A percentile compares a stretch with the other conserved stretches of the same genome.
Conservation (phyloP, 2,797 vertebrate genomes). For the Threskiornis aethiopicus region DNA sequence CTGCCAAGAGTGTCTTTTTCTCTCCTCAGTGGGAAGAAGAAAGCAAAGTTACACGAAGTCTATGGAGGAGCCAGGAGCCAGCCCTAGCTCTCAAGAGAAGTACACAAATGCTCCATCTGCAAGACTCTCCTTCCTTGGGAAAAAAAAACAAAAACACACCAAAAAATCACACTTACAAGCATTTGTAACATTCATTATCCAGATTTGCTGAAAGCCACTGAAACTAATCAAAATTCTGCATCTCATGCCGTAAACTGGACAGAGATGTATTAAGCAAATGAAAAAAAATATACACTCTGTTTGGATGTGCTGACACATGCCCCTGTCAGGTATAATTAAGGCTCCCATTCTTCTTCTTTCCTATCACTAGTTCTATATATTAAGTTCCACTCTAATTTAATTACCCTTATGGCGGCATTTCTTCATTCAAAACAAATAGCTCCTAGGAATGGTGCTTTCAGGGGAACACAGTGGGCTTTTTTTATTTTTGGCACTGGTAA, state of each 20-base stretch:
- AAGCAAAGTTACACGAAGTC: background rate
- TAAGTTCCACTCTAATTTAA: conserved; percentile 7
- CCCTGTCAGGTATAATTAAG: background rate
- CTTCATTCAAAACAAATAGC: background rate
- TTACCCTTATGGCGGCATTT: background rate
- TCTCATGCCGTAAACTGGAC: background rate
- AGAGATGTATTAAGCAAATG: background rate
- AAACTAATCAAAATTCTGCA: background rate
- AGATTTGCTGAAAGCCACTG: background rate
- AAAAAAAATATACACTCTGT: background rate
- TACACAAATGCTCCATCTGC: background rate
- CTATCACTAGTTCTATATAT: background rate
- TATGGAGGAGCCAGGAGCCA: background rate
- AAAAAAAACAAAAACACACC: background rate
- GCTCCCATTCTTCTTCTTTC: background rate
- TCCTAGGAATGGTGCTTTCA: background rate
- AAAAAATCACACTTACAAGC: background rate
- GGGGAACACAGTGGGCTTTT: background rate
- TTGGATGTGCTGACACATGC: background rate
- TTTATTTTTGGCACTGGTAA: background rate
- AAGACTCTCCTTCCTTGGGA: background rate
- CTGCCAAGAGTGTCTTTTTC: background rate
- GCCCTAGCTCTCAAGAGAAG: background rate
- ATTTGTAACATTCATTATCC: background rate
- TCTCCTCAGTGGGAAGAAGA: background rate